A percentile compares a stretch with the other conserved stretches of the same genome.
Evolutionary conservation across 2,113 vertebrate species (phyloP).

Genomic region (Podocnemis expansa): DNA sequence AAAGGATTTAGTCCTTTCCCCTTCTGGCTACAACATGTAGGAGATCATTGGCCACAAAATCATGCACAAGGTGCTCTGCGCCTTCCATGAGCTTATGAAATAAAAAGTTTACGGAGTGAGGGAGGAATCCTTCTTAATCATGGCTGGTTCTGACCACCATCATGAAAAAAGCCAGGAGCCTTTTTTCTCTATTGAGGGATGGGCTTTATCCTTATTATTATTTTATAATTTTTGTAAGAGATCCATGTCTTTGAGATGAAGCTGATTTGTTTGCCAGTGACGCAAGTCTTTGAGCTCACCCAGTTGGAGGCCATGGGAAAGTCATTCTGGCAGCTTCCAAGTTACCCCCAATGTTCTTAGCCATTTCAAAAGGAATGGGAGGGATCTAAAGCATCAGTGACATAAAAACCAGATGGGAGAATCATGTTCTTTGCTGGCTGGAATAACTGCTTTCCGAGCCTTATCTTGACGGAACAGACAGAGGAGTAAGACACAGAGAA

Average conservation of each 20-base stretch:
- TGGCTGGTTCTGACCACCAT: not conserved
- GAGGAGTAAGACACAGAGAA: not conserved
- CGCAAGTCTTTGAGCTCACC: not conserved
- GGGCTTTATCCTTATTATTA: not conserved
- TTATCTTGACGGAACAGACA: slow-evolving; percentile 58
- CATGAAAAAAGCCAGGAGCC: not conserved
- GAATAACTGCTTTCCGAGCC: not conserved
- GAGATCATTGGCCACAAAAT: not conserved
- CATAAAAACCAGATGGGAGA: not conserved
- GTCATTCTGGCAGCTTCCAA: not conserved
- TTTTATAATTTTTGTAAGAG: not conserved
- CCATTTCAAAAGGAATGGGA: not conserved
- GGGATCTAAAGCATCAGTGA: not conserved
- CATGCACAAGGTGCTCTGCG: not conserved
- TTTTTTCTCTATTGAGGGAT: not conserved
- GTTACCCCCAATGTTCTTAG: not conserved
- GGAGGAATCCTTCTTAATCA: not conserved
- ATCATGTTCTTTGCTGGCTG: not conserved
- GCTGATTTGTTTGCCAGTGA: not conserved
- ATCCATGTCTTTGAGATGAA: not conserved
- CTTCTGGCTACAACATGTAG: not conserved
- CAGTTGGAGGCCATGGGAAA: not conserved
- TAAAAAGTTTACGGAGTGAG: not conserved
- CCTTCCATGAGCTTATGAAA: not conserved
- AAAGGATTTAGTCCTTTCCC: not conserved